phyloP scores from a whole-genome alignment of 2,113 vertebrate genomes.

The Bos javanicus region DNA sequence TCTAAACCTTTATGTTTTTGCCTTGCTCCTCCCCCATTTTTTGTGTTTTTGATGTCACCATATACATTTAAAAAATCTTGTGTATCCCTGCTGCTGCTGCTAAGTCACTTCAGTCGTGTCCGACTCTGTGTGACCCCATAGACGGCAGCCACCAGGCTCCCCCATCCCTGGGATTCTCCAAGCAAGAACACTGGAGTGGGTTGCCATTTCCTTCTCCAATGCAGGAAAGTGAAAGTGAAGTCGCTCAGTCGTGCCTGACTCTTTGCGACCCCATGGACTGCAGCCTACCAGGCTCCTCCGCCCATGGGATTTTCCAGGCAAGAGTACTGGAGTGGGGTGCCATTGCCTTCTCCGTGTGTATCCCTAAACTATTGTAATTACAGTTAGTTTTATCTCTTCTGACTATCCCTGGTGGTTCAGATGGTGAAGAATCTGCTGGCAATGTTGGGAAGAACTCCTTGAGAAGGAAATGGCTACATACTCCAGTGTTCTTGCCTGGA shows the following conservation, averaged over 20 bases:
- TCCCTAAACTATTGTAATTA: background rate
- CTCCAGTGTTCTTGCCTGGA: background rate
- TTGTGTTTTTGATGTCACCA: background rate
- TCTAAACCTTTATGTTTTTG: background rate
- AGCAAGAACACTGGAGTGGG: no score
- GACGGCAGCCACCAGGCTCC: no score
- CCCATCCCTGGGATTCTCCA: no score
- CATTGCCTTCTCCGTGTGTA: background rate
- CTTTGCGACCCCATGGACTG: no score
- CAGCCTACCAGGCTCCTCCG: no score
- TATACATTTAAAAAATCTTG: background rate
- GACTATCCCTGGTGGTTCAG: background rate
- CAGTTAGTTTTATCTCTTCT: background rate
- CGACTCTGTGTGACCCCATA: no score
- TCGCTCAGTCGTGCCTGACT: no score
- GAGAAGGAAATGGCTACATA: background rate
- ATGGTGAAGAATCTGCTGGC: background rate
- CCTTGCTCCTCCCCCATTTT: background rate
- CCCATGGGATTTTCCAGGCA: no score
- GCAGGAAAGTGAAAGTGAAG: no score
- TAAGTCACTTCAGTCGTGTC: no score
- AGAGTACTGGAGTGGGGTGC: no score
- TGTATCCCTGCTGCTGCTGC: background rate
- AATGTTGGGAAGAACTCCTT: background rate
- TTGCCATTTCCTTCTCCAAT: no score